Base-by-base conservation (phyloP, 2,888 invertebrate genomes). In the Keiferia lycopersicella region DNA sequence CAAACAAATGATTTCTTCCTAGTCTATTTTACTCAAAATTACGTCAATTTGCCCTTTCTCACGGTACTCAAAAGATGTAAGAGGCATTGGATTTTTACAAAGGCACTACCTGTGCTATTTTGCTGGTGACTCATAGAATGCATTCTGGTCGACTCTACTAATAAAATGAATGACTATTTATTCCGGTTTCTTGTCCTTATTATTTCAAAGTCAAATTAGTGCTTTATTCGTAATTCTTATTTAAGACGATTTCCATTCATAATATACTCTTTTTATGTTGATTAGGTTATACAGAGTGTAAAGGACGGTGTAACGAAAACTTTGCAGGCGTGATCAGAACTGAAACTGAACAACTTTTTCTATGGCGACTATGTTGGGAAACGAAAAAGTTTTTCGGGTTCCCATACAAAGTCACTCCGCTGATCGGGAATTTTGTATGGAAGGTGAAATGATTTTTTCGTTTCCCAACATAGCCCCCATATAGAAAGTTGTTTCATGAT, bases 91-190 rank as follows among this genome's bases (percentile, higher is more conserved):
- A 51, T 51, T 53, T 26, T 22, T 34, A 16, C n/a, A 56, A 56
- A 56, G 56, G 26, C 16, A 10, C 56, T 34, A 56, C 56, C 56
- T 56, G 56, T 26, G 56, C 30, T 26, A 30, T 16, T n/a, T 26
- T 16, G 56, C n/a, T 0, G 16, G 34, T 56, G 56, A 64, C 64
- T 73, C 73, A 82, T 68, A 73, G 75, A 82, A 77, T 26, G 76
- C 71, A 73, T 73, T 75, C 71, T 77, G 71, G 67, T 71, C 26
- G 26, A 56, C n/a, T 56, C 56, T 56, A 56, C n/a, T 56, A 56
- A 56, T 30, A 14, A 20, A 51, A 22, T 51, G 51, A 22, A 12
- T 10, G 22, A 45, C 22, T 20, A 30, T 34, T 26, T 26, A 26
- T 51, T 51, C 51, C 51, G 51, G 51, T 51, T 18, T 22, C 3